Percentiles rank a stretch among this genome's conserved stretches.
Evolutionary conservation across 2,113 vertebrate species (phyloP).

Genomic region (Setophaga coronata): DNA sequence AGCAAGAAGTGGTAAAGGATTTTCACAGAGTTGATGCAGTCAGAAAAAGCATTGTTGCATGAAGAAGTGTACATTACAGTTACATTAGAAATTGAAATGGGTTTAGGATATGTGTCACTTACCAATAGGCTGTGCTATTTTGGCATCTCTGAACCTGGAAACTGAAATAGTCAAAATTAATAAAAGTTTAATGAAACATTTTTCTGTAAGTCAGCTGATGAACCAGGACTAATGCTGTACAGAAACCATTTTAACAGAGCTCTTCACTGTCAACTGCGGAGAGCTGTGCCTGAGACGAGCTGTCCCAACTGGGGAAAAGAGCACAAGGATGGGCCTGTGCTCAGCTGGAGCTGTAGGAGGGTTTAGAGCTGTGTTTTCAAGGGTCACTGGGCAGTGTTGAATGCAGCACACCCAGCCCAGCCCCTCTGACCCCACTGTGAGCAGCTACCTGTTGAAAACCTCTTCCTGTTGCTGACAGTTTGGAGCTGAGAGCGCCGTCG

Average conservation of each 20-base stretch:
- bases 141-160: fast-evolving
- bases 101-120: not conserved
- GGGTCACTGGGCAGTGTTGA: fast-evolving
- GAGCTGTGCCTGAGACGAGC: not conserved
- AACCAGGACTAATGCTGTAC: not conserved
- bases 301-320: not conserved
- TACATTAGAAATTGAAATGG: not conserved
- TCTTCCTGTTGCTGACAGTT: not conserved
- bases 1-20: not conserved
- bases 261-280: not conserved
- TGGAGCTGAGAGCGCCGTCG: no score
- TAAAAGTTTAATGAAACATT: not conserved
- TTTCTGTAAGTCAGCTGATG: not conserved
- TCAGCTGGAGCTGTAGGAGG: not conserved
- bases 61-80: not conserved
- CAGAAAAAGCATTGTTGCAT: not conserved
- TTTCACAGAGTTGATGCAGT: not conserved
- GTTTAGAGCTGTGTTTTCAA: not conserved
- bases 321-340: no score
- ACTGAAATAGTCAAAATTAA: conserved; percentile 4
- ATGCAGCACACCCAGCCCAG: not conserved
- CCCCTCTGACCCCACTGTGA: not conserved
- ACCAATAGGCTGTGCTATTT: not conserved
- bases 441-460: not conserved
- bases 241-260: not conserved